Conservation (phyloP, 2,797 vertebrate genomes). For the Diplodus puntazzo region DNA sequence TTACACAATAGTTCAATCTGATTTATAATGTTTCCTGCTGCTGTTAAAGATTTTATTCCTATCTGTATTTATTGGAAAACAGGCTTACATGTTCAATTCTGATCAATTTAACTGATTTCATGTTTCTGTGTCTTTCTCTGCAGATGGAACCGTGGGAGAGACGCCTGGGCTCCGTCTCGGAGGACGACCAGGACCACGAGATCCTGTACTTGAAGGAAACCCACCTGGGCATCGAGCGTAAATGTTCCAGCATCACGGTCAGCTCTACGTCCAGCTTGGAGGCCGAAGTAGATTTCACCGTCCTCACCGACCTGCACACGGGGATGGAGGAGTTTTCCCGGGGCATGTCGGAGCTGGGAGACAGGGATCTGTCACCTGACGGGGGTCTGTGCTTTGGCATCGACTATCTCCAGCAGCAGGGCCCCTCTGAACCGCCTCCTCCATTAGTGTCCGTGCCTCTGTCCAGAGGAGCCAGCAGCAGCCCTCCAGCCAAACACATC, state of each 20-base stretch:
- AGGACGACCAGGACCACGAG: conserved; percentile 95
- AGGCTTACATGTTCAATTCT: neutral
- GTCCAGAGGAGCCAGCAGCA: conserved; percentile 67
- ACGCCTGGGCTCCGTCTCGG: conserved; percentile 87
- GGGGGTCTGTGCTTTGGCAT: conserved; percentile 90
- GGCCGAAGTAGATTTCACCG: conserved; percentile 97
- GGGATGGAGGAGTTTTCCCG: conserved; percentile 97
- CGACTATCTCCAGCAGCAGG: conserved; percentile 82
- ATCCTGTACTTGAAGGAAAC: conserved; percentile 94
- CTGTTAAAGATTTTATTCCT: neutral
- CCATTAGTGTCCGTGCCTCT: conserved; percentile 60
- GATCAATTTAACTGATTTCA: neutral
- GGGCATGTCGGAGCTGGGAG: conserved; percentile 86
- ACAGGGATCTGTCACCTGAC: conserved; percentile 88
- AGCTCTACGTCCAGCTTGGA: conserved; percentile 98
- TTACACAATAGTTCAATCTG: neutral
- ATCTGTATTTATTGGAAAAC: neutral
- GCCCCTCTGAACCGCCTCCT: conserved; percentile 59
- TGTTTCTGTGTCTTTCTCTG: conserved; percentile 28
- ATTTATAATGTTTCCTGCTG: neutral
- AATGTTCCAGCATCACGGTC: conserved; percentile 97
- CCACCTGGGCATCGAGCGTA: conserved; percentile 96
- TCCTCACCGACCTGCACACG: conserved; percentile 95
- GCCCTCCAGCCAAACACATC: conserved; percentile 72
- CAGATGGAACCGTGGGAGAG: conserved; percentile 90